Percentiles rank a stretch among this genome's conserved stretches.
phyloP scores from a whole-genome alignment of 2,113 vertebrate genomes.

The Taurulus bubalis region DNA sequence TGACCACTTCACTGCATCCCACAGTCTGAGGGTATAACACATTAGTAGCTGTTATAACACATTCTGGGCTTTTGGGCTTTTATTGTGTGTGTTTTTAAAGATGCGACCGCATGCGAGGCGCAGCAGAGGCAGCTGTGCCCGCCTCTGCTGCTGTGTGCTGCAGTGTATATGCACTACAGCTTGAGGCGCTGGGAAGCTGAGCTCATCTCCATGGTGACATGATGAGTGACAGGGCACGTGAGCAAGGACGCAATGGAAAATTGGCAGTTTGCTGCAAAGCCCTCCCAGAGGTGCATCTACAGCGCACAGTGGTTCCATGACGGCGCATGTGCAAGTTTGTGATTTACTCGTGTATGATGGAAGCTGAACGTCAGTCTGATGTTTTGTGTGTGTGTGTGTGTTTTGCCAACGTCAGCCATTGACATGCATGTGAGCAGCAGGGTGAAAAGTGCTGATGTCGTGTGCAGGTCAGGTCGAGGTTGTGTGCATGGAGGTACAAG shows the following conservation, averaged over 20 bases:
- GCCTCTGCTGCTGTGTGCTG: slow-evolving; percentile 51
- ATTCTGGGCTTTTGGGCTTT: not conserved
- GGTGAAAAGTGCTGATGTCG: slow-evolving; percentile 59
- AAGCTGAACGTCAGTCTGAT: slow-evolving; percentile 27
- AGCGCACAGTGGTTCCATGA: slow-evolving; percentile 17
- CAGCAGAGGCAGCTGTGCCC: slow-evolving; percentile 14
- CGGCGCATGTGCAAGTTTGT: not conserved
- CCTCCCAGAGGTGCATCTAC: slow-evolving; percentile 35
- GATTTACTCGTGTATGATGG: not conserved
- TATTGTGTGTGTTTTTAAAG: not conserved
- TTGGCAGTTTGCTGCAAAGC: slow-evolving; percentile 71
- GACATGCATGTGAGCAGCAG: slow-evolving; percentile 3
- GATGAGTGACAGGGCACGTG: slow-evolving; percentile 72
- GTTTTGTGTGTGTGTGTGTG: not conserved
- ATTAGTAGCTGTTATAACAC: not conserved
- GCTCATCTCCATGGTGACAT: slow-evolving; percentile 77
- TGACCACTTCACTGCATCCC: not conserved
- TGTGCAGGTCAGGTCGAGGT: slow-evolving; percentile 42
- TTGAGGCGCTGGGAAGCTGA: slow-evolving; percentile 57
- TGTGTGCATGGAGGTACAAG: slow-evolving; percentile 42
- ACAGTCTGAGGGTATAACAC: not conserved
- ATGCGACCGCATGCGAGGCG: slow-evolving; percentile 12
- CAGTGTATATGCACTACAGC: slow-evolving; percentile 58
- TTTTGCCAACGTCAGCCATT: not conserved
- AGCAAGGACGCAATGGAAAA: slow-evolving; percentile 62